Evolutionary conservation across 2,797 vertebrate species (phyloP).

Genomic region (Aulostomus chinensis): DNA sequence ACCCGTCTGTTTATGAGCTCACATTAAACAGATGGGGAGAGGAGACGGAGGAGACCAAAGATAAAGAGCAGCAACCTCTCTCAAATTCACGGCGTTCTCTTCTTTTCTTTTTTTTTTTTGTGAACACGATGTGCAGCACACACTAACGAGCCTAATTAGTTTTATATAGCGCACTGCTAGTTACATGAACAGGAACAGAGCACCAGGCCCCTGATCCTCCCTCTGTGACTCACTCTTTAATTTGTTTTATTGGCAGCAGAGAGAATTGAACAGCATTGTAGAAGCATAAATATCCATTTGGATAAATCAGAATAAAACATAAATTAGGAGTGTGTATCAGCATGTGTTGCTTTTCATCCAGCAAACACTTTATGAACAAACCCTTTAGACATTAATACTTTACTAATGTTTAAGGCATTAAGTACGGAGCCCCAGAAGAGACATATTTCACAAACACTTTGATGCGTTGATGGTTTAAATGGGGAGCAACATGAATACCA

Average conservation of each 20-base stretch:
- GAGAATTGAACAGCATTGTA: neutral
- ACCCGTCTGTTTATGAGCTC: constrained; percentile 48
- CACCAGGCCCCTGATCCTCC: neutral
- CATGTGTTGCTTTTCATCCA: too few species aligned
- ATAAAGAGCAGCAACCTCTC: constrained; percentile 27
- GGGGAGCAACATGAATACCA: too few species aligned
- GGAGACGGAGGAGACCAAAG: constrained; percentile 15
- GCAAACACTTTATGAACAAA: too few species aligned
- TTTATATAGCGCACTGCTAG: constrained; percentile 23
- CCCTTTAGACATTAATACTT: too few species aligned
- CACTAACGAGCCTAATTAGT: constrained; percentile 41
- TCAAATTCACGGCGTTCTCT: constrained; percentile 28
- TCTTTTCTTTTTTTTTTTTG: too few species aligned
- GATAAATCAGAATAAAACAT: constrained; percentile 16
- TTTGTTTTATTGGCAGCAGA: constrained; percentile 10
- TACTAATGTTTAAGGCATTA: too few species aligned
- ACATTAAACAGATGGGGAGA: constrained; percentile 54
- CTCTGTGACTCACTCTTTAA: constrained; percentile 5
- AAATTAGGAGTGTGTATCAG: neutral
- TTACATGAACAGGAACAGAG: constrained; percentile 26
- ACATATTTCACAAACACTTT: too few species aligned
- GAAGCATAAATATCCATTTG: neutral
- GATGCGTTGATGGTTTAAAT: too few species aligned
- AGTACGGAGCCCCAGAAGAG: too few species aligned
- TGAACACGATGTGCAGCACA: constrained; percentile 18